Evolutionary conservation across 2,888 invertebrate species (phyloP).

Genomic region (Chrysina gloriosa): DNA sequence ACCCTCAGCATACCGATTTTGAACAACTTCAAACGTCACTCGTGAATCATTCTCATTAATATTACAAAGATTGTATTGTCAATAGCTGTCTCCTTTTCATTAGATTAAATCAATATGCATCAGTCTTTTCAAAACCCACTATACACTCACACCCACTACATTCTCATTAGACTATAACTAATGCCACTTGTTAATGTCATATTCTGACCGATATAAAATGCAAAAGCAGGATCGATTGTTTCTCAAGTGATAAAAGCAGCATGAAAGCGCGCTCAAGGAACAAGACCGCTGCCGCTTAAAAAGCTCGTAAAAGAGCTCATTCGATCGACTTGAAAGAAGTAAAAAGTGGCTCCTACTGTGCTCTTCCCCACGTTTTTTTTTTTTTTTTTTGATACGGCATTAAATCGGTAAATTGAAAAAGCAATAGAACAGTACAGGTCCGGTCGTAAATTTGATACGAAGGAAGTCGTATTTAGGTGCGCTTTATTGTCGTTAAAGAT

Average conservation of each 20-base stretch:
- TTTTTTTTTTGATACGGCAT: background rate
- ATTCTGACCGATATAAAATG: conserved; percentile 2
- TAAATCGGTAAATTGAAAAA: conserved; percentile 21
- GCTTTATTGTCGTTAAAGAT: conserved; percentile 30
- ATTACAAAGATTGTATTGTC: too few relatives aligned
- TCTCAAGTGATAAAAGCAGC: background rate
- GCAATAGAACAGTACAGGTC: conserved; percentile 13
- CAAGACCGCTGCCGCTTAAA: background rate
- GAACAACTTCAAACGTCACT: too few relatives aligned
- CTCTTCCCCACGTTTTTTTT: too few relatives aligned
- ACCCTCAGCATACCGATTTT: too few relatives aligned
- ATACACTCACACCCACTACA: too few relatives aligned
- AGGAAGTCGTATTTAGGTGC: conserved; percentile 16
- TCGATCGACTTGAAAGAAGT: background rate
- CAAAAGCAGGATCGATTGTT: background rate
- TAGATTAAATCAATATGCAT: too few relatives aligned
- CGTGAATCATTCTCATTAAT: too few relatives aligned
- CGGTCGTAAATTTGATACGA: conserved; percentile 24
- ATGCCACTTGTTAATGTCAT: conserved; percentile 1
- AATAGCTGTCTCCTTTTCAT: too few relatives aligned
- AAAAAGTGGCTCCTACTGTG: background rate
- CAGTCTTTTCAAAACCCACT: too few relatives aligned
- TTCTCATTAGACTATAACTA: too few relatives aligned
- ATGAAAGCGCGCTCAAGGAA: background rate
- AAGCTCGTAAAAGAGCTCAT: conserved; percentile 2